Percentiles rank a stretch among this genome's conserved stretches.
phyloP scores from a whole-genome alignment of 2,113 vertebrate species.

The Aegithalos caudatus region DNA sequence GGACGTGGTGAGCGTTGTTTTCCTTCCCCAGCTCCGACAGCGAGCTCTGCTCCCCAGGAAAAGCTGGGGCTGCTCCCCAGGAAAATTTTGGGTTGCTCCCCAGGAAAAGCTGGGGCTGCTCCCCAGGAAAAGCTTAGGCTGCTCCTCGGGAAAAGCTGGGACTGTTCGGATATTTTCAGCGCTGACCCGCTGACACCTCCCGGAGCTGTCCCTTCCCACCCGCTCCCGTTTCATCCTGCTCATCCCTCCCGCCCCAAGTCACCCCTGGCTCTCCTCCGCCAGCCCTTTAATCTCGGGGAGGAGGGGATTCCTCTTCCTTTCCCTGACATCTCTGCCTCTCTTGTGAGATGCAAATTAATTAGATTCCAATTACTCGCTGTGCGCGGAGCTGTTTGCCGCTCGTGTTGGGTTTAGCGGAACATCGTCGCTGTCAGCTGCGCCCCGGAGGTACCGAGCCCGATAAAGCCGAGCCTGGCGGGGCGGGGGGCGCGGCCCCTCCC shows the following conservation, averaged over 20 bases:
- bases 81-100: too few relatives aligned
- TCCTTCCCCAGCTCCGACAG: too few relatives aligned
- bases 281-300: constrained; percentile 45
- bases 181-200: too few relatives aligned
- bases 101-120: too few relatives aligned
- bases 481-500: background rate
- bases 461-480: constrained; percentile 10
- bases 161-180: too few relatives aligned
- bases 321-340: constrained; percentile 64
- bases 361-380: constrained; percentile 79
- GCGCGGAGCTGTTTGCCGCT: constrained; percentile 46
- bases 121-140: too few relatives aligned
- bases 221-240: too few relatives aligned
- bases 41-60: too few relatives aligned
- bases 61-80: too few relatives aligned
- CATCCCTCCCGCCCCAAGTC: background rate
- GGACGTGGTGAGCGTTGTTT: background rate
- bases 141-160: too few relatives aligned
- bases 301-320: background rate
- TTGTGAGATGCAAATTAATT: constrained; percentile 81
- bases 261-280: too few relatives aligned
- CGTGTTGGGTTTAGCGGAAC: constrained; percentile 63
- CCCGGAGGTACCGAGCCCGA: constrained; percentile 18
- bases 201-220: too few relatives aligned
- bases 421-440: constrained; percentile 48